Conservation (phyloP, 2,888 invertebrate species). For the Ophioninae sp. region DNA sequence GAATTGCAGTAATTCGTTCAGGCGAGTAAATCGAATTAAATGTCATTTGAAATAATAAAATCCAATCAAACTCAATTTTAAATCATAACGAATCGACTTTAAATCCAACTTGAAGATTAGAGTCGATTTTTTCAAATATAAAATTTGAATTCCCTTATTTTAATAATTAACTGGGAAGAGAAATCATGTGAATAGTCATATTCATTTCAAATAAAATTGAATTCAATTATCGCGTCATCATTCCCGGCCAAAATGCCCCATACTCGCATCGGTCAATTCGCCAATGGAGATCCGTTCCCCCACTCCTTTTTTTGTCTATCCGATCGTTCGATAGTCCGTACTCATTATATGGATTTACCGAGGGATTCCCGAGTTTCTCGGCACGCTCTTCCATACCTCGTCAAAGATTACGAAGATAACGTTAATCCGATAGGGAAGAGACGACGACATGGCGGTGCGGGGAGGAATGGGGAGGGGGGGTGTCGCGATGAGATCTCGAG, state of each 20-base stretch:
- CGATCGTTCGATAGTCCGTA: slow-evolving; percentile 45
- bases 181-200: no score
- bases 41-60: no score
- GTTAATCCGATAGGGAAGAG: slow-evolving; percentile 42
- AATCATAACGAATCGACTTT: no score
- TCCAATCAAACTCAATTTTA: no score
- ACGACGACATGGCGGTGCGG: no score
- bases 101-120: no score
- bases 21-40: no score
- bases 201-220: no score
- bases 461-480: background rate
- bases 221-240: background rate
- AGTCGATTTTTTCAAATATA: no score
- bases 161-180: no score
- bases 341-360: slow-evolving; percentile 59
- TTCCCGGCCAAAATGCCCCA: background rate
- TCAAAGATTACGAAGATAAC: slow-evolving; percentile 58
- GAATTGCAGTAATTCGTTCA: no score
- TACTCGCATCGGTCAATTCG: slow-evolving; percentile 23
- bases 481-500: slow-evolving; percentile 29
- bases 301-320: slow-evolving; percentile 17
- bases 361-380: slow-evolving; percentile 12
- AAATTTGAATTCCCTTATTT: no score
- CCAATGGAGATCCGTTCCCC: slow-evolving; percentile 41
- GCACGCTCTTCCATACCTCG: slow-evolving; percentile 19